These are phyloP conservation scores for Lineus longissimus DNA, from an alignment of 1,140 invertebrate species.

Conservation along the genomic window DNA sequence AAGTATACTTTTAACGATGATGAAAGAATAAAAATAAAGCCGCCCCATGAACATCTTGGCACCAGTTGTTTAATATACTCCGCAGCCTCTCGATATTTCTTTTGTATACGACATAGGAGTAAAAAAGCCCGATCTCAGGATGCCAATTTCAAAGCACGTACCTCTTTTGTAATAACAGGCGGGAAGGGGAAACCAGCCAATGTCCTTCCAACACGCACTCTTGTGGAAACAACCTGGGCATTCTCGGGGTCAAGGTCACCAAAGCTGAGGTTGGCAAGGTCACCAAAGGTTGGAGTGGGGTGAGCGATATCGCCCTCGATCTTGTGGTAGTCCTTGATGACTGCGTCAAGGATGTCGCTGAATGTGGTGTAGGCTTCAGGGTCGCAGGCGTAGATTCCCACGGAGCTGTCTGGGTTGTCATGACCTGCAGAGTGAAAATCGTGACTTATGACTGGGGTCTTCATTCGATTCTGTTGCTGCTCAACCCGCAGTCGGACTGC, in stretches of 20 bases:
- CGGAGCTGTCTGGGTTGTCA: constrained; percentile 4
- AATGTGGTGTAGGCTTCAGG: constrained; percentile 18
- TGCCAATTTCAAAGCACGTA: constrained; percentile 6
- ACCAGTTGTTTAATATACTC: too few species aligned
- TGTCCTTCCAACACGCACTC: constrained; percentile 89
- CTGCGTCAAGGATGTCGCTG: constrained; percentile 16
- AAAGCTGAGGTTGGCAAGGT: constrained; percentile 74
- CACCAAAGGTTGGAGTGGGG: constrained; percentile 79
- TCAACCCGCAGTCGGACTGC: too few species aligned
- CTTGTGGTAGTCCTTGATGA: constrained; percentile 27
- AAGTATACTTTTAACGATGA: too few species aligned
- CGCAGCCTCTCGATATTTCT: too few species aligned
- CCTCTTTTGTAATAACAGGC: constrained; percentile 61
- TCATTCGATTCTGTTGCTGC: too few species aligned
- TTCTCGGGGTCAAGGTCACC: constrained; percentile 67
- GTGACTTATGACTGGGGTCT: too few species aligned
- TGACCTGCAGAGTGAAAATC: constrained; percentile 28
- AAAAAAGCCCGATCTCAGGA: too few species aligned
- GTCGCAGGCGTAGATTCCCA: constrained; percentile 10
- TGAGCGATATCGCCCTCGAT: constrained; percentile 8
- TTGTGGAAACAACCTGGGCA: constrained; percentile 87
- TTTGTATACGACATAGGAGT: too few species aligned
- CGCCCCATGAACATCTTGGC: too few species aligned
- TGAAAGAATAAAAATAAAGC: too few species aligned
- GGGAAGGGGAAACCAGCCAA: constrained; percentile 91